phyloP scores from a whole-genome alignment of 1,140 invertebrate species.

The Andrena cerasifolii region DNA sequence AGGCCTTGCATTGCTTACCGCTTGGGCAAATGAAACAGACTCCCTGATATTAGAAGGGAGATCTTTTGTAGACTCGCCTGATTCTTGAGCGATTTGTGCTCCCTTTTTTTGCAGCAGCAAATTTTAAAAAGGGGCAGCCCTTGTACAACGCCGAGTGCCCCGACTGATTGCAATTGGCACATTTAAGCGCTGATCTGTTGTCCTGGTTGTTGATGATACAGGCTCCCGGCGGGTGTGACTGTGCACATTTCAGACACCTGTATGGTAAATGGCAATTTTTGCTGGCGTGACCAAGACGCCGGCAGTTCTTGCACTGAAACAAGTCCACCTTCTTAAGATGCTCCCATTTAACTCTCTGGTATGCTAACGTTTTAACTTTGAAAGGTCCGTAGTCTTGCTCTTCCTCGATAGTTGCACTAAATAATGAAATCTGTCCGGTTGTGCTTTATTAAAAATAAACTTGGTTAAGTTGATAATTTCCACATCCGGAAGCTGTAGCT shows the following conservation, averaged over 20 bases:
- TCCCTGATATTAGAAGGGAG: not conserved
- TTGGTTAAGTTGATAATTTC: not conserved
- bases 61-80: not conserved
- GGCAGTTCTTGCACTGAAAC: not conserved
- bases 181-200: not conserved
- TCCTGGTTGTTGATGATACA: not conserved
- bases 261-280: not conserved
- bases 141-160: not conserved
- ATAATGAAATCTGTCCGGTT: not conserved
- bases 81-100: not conserved
- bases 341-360: not conserved
- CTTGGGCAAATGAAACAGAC: not conserved
- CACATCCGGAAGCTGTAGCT: not conserved
- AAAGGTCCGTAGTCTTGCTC: not conserved
- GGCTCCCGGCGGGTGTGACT: not conserved
- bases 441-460: not conserved
- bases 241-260: not conserved
- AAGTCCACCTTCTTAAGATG: not conserved
- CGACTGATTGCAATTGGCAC: not conserved
- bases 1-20: not conserved
- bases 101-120: not conserved
- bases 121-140: not conserved
- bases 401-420: not conserved
- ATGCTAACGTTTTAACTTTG: not conserved
- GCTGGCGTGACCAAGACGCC: not conserved